These are phyloP conservation scores for Gadopsis bispinosus DNA, from an alignment of 2,797 vertebrate genomes.

Conservation along the genomic window DNA sequence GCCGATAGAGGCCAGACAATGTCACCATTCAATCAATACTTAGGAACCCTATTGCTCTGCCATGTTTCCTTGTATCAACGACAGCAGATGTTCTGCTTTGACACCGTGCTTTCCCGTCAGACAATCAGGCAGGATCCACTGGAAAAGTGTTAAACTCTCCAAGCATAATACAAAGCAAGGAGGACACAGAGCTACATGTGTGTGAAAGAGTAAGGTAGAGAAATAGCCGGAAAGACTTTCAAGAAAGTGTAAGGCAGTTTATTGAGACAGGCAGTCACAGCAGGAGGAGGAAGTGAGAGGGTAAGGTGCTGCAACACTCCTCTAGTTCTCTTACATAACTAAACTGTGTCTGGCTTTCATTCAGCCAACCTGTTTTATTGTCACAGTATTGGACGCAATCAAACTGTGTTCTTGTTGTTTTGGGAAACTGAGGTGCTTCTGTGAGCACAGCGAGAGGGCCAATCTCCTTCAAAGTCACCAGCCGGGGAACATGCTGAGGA, in stretches of 20 bases:
- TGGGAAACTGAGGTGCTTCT: constrained; percentile 60
- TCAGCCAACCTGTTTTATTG: constrained; percentile 69
- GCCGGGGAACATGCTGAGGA: constrained; percentile 77
- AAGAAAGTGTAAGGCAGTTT: constrained; percentile 51
- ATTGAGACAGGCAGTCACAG: constrained; percentile 64
- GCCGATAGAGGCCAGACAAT: constrained; percentile 62
- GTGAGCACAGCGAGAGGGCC: constrained; percentile 75
- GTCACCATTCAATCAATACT: constrained; percentile 70
- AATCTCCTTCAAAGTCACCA: constrained; percentile 85
- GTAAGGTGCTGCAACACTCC: constrained; percentile 57
- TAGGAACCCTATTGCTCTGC: constrained; percentile 62
- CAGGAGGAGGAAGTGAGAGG: constrained; percentile 60
- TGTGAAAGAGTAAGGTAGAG: constrained; percentile 27
- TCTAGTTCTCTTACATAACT: constrained; percentile 69
- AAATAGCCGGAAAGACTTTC: constrained; percentile 41
- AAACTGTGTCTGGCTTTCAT: constrained; percentile 67
- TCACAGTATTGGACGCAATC: constrained; percentile 72
- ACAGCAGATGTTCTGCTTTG: constrained; percentile 55
- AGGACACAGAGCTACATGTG: constrained; percentile 27
- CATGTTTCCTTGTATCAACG: constrained; percentile 69
- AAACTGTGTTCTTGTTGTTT: constrained; percentile 77
- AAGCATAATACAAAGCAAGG: constrained; percentile 51
- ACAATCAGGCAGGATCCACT: constrained; percentile 22
- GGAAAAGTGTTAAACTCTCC: constrained; percentile 42
- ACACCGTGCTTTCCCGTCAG: constrained; percentile 53